Evolutionary conservation across 2,888 invertebrate genomes (phyloP).

Genomic region (Drosophila limbata): DNA sequence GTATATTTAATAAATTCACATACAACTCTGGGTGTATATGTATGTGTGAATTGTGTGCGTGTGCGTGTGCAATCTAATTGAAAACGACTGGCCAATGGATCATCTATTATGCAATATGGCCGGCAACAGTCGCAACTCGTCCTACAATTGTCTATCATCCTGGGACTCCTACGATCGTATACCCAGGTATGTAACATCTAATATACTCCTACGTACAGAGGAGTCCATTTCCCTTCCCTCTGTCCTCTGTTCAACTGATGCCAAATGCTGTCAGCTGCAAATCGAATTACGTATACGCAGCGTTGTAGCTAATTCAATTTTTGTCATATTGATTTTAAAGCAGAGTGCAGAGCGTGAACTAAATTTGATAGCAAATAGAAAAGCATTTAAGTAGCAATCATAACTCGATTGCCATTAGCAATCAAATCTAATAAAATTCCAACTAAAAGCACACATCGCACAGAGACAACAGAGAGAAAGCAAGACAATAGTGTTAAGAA

Average conservation of each 20-base stretch:
- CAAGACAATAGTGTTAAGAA: slow-evolving; percentile 24
- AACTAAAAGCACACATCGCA: slow-evolving; percentile 62
- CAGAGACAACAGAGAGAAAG: no score
- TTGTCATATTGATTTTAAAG: slow-evolving; percentile 53
- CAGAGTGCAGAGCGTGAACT: slow-evolving; percentile 26
- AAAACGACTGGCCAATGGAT: slow-evolving; percentile 83
- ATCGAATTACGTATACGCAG: slow-evolving; percentile 56
- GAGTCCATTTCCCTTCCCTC: background rate
- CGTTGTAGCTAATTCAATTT: slow-evolving; percentile 58
- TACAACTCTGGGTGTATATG: slow-evolving; percentile 6
- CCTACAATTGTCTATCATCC: slow-evolving; percentile 94
- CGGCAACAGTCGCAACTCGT: slow-evolving; percentile 92
- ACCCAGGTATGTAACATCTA: slow-evolving; percentile 89
- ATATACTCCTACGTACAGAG: background rate
- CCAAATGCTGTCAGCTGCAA: slow-evolving; percentile 20
- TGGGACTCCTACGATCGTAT: slow-evolving; percentile 97
- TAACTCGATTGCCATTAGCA: slow-evolving; percentile 64
- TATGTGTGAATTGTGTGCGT: slow-evolving; percentile 38
- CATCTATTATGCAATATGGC: slow-evolving; percentile 86
- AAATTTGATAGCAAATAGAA: slow-evolving; percentile 50
- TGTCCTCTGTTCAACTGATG: background rate
- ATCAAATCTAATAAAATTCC: slow-evolving; percentile 58
- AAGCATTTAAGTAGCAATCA: slow-evolving; percentile 66
- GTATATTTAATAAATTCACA: slow-evolving; percentile 16
- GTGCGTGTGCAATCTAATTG: slow-evolving; percentile 53